phyloP scores from a whole-genome alignment of 2,888 invertebrate species.

The Coenonympha arcania region DNA sequence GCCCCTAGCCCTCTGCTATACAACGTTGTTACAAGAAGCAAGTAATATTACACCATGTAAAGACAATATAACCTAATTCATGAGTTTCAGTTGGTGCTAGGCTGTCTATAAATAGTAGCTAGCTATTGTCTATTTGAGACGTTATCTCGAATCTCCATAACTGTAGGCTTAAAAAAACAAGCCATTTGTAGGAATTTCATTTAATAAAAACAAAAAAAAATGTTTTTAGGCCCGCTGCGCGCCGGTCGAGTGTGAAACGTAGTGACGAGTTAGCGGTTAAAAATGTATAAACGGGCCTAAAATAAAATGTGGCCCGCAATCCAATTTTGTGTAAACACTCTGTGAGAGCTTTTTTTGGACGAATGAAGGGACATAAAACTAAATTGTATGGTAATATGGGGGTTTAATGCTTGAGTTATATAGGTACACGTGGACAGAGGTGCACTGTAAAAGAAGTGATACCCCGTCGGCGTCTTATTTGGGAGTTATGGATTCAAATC shows the following conservation, averaged over 20 bases:
- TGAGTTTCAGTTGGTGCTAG: too few species aligned
- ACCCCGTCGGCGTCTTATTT: too few species aligned
- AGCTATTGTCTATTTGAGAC: too few species aligned
- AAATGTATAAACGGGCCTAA: conserved; percentile 4
- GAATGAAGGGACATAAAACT: not conserved
- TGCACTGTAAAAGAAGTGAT: too few species aligned
- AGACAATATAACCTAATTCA: too few species aligned
- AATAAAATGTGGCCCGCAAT: conserved; percentile 1
- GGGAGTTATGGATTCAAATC: too few species aligned
- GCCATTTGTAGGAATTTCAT: not conserved
- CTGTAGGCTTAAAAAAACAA: not conserved
- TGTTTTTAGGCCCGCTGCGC: conserved; percentile 6
- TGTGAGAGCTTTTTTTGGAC: not conserved
- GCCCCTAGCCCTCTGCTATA: too few species aligned
- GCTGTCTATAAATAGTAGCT: too few species aligned
- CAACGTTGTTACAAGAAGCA: too few species aligned
- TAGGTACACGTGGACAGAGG: too few species aligned
- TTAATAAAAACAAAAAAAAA: conserved; percentile 1
- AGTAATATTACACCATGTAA: too few species aligned
- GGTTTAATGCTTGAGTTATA: not conserved
- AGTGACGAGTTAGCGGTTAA: conserved; percentile 4
- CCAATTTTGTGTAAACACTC: conserved; percentile 2
- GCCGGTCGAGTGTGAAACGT: not conserved
- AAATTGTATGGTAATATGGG: not conserved
- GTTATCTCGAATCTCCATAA: too few species aligned